Conservation (phyloP, 2,797 vertebrate genomes). For the Myripristis jacobus region DNA sequence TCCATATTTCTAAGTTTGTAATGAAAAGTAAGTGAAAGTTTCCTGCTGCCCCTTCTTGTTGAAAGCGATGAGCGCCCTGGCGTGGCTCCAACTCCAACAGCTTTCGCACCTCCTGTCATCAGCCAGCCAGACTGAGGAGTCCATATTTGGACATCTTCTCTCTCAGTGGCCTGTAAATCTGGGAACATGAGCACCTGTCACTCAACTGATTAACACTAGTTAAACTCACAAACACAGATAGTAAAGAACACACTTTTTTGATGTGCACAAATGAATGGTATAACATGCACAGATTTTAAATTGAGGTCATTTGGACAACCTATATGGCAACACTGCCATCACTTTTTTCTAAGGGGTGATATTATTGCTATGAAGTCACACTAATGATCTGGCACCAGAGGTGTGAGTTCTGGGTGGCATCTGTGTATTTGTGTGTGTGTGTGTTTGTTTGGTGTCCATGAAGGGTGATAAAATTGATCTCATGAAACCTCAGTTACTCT, state of each 20-base stretch:
- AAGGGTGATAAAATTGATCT: neutral
- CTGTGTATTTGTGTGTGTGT: neutral
- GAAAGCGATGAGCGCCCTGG: too few relatives aligned
- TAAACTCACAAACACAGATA: too few relatives aligned
- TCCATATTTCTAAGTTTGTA: too few relatives aligned
- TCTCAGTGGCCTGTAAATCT: slow-evolving; percentile 13
- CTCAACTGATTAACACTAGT: neutral
- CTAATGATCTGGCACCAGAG: neutral
- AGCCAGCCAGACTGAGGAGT: neutral
- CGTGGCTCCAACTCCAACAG: neutral
- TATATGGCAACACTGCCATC: neutral
- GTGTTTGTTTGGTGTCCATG: neutral
- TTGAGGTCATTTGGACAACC: too few relatives aligned
- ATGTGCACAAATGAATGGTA: too few relatives aligned
- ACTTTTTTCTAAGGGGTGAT: neutral
- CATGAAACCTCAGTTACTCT: neutral
- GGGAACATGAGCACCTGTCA: slow-evolving; percentile 22
- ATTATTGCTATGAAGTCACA: too few relatives aligned
- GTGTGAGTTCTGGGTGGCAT: neutral
- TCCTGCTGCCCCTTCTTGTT: too few relatives aligned
- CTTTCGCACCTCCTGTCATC: slow-evolving; percentile 11
- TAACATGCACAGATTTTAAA: too few relatives aligned
- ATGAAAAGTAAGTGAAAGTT: too few relatives aligned
- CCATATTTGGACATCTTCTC: slow-evolving; percentile 22
- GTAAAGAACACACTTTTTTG: too few relatives aligned